Conservation (phyloP, 1,140 invertebrate species). For the Ceratitis capitata region DNA sequence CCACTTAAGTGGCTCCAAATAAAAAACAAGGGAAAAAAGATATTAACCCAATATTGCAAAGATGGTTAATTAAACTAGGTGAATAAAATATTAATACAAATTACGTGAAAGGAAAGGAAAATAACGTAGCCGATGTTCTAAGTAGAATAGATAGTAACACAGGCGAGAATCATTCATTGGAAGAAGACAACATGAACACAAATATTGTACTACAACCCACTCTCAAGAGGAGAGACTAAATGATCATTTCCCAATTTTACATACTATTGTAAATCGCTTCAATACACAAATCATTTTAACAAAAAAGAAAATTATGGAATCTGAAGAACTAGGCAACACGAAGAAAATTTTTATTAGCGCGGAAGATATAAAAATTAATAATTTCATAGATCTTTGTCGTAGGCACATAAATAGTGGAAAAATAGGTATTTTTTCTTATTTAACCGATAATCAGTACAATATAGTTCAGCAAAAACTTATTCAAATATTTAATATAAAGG, state of each 20-base stretch:
- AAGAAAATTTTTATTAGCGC: constrained; percentile 19
- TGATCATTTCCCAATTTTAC: background rate
- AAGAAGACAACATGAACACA: background rate
- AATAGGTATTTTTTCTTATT: constrained; percentile 43
- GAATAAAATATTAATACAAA: constrained; percentile 7
- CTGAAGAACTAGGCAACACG: background rate
- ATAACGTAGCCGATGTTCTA: constrained; percentile 25
- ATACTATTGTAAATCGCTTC: constrained; percentile 36
- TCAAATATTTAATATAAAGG: constrained; percentile 40
- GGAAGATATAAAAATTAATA: constrained; percentile 8
- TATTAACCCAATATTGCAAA: constrained; percentile 8
- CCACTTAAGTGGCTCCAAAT: constrained; percentile 2
- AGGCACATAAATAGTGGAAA: constrained; percentile 39
- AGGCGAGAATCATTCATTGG: too few relatives aligned
- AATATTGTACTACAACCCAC: background rate
- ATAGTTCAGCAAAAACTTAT: constrained; percentile 45
- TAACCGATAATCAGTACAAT: constrained; percentile 40
- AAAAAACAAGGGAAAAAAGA: constrained; percentile 22
- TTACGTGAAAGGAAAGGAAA: constrained; percentile 27
- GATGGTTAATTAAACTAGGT: background rate
- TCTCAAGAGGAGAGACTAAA: background rate
- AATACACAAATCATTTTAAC: constrained; percentile 41
- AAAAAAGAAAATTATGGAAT: constrained; percentile 34
- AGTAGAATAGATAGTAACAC: background rate
- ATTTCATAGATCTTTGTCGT: constrained; percentile 20